phyloP scores from a whole-genome alignment of 2,797 vertebrate species.

The Pseudomugil gertrudae region DNA sequence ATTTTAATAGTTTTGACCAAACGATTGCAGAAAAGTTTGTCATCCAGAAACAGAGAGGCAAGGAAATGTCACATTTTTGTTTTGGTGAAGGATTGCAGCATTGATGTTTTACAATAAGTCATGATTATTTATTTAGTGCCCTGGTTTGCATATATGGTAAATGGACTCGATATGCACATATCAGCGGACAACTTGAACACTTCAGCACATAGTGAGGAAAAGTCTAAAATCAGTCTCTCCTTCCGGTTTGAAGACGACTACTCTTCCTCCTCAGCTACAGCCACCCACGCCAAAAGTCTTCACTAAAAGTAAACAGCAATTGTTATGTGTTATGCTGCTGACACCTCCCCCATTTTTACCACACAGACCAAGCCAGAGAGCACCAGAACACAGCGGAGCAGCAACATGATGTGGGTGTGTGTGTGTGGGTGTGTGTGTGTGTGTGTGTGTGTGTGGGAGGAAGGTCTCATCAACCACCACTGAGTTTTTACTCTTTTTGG shows the following conservation, averaged over 20 bases:
- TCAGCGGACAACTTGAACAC: too few relatives aligned
- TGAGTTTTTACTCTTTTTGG: conserved; percentile 46
- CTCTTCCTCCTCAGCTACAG: too few relatives aligned
- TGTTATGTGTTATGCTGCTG: conserved; percentile 70
- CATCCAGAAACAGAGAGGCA: too few relatives aligned
- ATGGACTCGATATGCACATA: too few relatives aligned
- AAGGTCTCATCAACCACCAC: conserved; percentile 14
- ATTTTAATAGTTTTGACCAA: too few relatives aligned
- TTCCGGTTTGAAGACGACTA: too few relatives aligned
- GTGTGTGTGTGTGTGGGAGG: background rate
- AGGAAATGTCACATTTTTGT: too few relatives aligned
- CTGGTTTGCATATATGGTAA: background rate
- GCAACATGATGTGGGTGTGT: conserved; percentile 49
- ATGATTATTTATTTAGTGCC: conserved; percentile 14
- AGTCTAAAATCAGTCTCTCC: too few relatives aligned
- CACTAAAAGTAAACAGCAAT: conserved; percentile 67
- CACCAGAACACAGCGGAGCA: conserved; percentile 70
- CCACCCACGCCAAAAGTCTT: conserved; percentile 40
- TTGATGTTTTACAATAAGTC: background rate
- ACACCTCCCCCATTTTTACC: conserved; percentile 49
- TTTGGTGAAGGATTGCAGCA: background rate
- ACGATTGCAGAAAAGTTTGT: too few relatives aligned
- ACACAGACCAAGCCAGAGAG: conserved; percentile 70
- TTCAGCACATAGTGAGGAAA: too few relatives aligned
- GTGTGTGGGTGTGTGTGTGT: background rate